phyloP scores from a whole-genome alignment of 2,113 vertebrate genomes.

The Myotis brandtii region DNA sequence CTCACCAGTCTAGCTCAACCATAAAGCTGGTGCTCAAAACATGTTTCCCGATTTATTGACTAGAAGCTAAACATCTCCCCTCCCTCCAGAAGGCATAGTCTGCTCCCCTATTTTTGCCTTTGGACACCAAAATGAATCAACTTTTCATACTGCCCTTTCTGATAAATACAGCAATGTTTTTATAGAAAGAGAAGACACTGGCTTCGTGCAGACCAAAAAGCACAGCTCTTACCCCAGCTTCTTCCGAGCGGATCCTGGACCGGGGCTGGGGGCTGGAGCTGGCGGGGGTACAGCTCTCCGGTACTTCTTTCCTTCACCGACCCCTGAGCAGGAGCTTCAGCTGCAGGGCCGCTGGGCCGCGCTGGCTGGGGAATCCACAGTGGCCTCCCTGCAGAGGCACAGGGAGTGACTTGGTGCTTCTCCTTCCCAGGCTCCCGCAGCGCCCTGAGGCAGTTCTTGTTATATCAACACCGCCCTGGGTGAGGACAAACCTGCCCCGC shows the following conservation, averaged over 20 bases:
- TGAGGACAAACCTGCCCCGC: constrained; percentile 61
- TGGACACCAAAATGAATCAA: not conserved
- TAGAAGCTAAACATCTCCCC: not conserved
- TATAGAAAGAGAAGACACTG: not conserved
- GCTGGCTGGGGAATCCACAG: not conserved
- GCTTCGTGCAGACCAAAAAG: not conserved
- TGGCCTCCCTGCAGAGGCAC: not conserved
- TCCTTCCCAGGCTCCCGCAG: not conserved
- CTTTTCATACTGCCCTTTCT: not conserved
- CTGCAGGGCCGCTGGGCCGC: not conserved
- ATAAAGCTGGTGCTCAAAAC: not conserved
- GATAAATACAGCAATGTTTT: not conserved
- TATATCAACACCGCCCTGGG: constrained; percentile 70
- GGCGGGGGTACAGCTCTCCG: not conserved
- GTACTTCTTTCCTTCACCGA: not conserved
- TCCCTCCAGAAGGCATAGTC: not conserved
- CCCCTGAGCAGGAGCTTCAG: rapidly evolving
- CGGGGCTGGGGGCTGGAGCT: not conserved
- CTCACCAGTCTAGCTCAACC: not conserved
- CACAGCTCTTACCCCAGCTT: constrained; percentile 47
- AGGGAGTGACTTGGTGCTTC: not conserved
- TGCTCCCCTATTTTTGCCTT: not conserved
- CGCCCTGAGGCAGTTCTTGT: not conserved
- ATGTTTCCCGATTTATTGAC: not conserved
- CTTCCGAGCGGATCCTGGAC: not conserved